Conservation (phyloP, 2,113 vertebrate species). For the Felis chaus region DNA sequence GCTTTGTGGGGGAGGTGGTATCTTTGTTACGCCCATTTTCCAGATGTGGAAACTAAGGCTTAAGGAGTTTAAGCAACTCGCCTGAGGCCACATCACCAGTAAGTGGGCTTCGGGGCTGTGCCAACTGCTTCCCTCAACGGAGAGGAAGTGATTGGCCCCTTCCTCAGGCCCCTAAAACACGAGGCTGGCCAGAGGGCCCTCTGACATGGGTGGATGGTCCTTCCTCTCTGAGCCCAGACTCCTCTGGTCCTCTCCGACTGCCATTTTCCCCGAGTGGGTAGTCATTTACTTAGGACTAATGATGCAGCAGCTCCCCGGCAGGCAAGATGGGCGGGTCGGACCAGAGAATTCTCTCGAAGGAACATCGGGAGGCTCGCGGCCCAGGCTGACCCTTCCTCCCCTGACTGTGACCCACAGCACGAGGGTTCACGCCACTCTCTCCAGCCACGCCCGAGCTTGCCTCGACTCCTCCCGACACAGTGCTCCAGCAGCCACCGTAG, state of each 20-base stretch:
- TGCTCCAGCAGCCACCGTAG: fast-evolving
- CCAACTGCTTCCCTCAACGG: not conserved
- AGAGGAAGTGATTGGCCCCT: not conserved
- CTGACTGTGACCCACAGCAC: not conserved
- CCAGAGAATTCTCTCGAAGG: not conserved
- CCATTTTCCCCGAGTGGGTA: not conserved
- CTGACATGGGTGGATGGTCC: not conserved
- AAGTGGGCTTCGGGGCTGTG: not conserved
- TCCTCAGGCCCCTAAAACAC: not conserved
- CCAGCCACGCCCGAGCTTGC: not conserved
- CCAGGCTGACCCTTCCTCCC: not conserved
- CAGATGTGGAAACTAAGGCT: not conserved
- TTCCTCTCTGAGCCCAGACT: not conserved
- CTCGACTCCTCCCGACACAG: not conserved
- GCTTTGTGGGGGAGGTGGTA: not conserved
- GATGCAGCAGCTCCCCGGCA: not conserved
- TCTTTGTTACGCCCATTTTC: not conserved
- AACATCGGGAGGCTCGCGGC: fast-evolving
- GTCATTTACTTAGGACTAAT: not conserved
- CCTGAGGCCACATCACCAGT: not conserved
- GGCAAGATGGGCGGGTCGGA: too few species aligned
- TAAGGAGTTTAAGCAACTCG: not conserved
- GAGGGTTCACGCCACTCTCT: not conserved
- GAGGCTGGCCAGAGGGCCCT: not conserved
- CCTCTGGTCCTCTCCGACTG: not conserved